These are phyloP conservation scores for Zygaena filipendulae DNA, from an alignment of 2,888 invertebrate species.

Conservation along the genomic window DNA sequence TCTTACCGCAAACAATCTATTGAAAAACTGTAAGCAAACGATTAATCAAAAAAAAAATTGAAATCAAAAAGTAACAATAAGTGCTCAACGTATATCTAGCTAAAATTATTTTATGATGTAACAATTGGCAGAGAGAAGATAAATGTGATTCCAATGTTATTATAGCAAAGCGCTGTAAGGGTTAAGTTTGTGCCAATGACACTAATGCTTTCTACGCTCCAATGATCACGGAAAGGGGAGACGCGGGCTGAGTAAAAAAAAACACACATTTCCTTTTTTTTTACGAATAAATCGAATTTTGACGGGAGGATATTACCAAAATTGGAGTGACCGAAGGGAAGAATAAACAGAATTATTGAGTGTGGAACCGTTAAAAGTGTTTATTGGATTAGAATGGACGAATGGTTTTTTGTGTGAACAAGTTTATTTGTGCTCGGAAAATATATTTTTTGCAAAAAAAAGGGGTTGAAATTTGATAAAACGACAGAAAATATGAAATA, in stretches of 20 bases:
- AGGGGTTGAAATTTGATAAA: too few species aligned
- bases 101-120: slow-evolving; percentile 25
- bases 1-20: slow-evolving; percentile 46
- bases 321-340: slow-evolving; percentile 54
- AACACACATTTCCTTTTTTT: too few species aligned
- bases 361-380: slow-evolving; percentile 40
- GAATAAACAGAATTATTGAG: slow-evolving; percentile 51
- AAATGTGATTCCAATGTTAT: slow-evolving; percentile 33
- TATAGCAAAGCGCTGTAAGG: slow-evolving; percentile 26
- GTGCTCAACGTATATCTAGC: not conserved
- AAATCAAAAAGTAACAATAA: slow-evolving; percentile 22
- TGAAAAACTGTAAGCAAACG: slow-evolving; percentile 27
- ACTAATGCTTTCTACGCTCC: slow-evolving; percentile 45
- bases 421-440: slow-evolving; percentile 24
- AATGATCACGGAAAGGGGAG: slow-evolving; percentile 33
- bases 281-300: slow-evolving; percentile 57
- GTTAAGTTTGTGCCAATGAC: slow-evolving; percentile 30
- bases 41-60: slow-evolving; percentile 39
- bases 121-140: slow-evolving; percentile 29
- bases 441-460: too few species aligned
- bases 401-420: slow-evolving; percentile 30
- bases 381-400: slow-evolving; percentile 43
- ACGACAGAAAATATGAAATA: too few species aligned
- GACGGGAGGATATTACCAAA: slow-evolving; percentile 45
- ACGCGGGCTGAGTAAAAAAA: slow-evolving; percentile 27